phyloP scores from a whole-genome alignment of 2,888 invertebrate genomes.

The Drosophila barbarae region DNA sequence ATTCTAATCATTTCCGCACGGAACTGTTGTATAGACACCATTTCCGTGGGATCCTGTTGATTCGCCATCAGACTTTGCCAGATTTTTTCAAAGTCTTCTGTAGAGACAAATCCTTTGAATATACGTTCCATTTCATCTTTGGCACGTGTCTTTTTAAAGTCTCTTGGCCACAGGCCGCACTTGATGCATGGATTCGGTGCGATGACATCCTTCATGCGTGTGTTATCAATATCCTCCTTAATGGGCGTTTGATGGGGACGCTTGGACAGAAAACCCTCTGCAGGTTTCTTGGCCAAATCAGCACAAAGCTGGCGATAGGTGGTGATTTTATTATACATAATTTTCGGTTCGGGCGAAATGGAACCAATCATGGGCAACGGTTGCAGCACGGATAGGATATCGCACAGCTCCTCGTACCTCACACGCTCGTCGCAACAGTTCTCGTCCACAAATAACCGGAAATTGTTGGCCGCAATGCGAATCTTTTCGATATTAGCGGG shows the following conservation, averaged over 20 bases:
- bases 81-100: conserved; percentile 1
- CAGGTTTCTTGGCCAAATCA: conserved; percentile 7
- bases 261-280: not conserved
- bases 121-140: conserved; percentile 18
- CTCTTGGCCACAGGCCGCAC: conserved; percentile 19
- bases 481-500: conserved; percentile 56
- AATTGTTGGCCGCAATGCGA: conserved; percentile 48
- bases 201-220: conserved; percentile 12
- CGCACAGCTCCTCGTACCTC: conserved; percentile 16
- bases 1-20: conserved; percentile 44
- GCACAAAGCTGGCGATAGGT: conserved; percentile 23
- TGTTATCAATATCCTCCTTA: conserved; percentile 4
- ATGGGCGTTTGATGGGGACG: not conserved
- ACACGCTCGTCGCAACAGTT: conserved; percentile 15
- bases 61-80: conserved; percentile 13
- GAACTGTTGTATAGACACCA: conserved; percentile 42
- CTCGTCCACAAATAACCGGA: conserved; percentile 32
- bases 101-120: conserved; percentile 2
- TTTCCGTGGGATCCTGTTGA: not conserved
- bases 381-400: conserved; percentile 8
- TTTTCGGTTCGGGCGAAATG: conserved; percentile 5
- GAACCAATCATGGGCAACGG: conserved; percentile 15
- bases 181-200: not conserved
- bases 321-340: conserved; percentile 8
- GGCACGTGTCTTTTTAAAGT: not conserved